Percentiles rank a stretch among this genome's conserved stretches.
phyloP scores from a whole-genome alignment of 2,797 vertebrate genomes.

The Spondyliosoma cantharus region DNA sequence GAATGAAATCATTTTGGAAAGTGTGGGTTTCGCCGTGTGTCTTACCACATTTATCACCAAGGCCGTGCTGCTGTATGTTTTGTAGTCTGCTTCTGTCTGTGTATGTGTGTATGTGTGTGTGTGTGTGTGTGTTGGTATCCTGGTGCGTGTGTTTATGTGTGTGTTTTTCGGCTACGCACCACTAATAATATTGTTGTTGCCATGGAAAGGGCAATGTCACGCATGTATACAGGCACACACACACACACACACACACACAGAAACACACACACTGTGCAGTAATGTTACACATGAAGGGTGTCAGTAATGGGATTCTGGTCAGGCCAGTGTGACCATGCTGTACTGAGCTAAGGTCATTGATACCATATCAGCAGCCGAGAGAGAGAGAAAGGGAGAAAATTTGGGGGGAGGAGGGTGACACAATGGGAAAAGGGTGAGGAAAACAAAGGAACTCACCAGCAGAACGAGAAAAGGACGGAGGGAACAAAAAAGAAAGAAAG shows the following conservation, averaged over 20 bases:
- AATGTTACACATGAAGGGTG: constrained; percentile 82
- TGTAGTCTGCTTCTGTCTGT: constrained; percentile 6
- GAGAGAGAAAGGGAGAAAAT: constrained; percentile 13
- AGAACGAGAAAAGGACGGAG: constrained; percentile 11
- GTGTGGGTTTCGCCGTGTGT: constrained; percentile 30
- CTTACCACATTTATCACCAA: constrained; percentile 18
- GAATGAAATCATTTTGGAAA: constrained; percentile 56
- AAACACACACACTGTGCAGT: constrained; percentile 54
- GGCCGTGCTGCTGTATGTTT: constrained; percentile 16
- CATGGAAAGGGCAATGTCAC: constrained; percentile 76
- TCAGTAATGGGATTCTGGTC: constrained; percentile 82
- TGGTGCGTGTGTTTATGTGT: constrained; percentile 29
- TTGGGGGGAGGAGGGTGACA: constrained; percentile 17
- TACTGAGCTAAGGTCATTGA: constrained; percentile 78
- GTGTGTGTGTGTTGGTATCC: not conserved
- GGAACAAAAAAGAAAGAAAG: constrained; percentile 8
- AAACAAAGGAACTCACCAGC: constrained; percentile 56
- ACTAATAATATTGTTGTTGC: constrained; percentile 66
- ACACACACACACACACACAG: constrained; percentile 46
- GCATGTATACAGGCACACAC: constrained; percentile 61
- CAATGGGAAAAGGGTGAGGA: constrained; percentile 37
- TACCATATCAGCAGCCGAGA: constrained; percentile 64
- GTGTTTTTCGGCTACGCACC: constrained; percentile 40
- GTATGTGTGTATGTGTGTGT: not conserved
- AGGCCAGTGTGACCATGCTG: constrained; percentile 75